A percentile compares a stretch with the other conserved stretches of the same genome.
Conservation (phyloP, 2,888 invertebrate genomes). For the Mantis religiosa region DNA sequence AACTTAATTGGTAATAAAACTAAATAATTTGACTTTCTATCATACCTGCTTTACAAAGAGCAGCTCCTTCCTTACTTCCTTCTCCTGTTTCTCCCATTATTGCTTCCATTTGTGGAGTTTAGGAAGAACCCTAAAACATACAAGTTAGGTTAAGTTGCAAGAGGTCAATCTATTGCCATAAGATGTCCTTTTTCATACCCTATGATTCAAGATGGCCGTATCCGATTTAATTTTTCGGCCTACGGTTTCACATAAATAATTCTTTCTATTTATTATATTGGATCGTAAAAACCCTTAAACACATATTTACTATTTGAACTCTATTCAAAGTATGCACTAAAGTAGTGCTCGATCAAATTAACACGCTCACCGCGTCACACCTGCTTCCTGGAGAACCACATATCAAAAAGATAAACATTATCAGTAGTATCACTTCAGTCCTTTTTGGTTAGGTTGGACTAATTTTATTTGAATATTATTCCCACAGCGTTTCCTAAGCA, state of each 20-base stretch:
- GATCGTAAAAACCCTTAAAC: neutral
- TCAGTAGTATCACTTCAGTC: neutral
- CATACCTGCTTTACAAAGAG: conserved; percentile 6
- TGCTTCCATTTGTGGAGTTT: conserved; percentile 28
- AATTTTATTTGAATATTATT: neutral
- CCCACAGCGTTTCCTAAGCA: neutral
- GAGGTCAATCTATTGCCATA: neutral
- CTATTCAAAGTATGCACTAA: neutral
- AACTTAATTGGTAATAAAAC: neutral
- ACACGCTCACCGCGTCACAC: conserved; percentile 28
- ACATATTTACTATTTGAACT: neutral
- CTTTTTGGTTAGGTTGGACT: neutral
- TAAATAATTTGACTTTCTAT: neutral
- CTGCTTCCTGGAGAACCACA: conserved; percentile 18
- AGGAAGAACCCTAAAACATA: conserved; percentile 9
- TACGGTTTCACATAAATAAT: neutral
- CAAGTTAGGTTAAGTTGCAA: conserved; percentile 15
- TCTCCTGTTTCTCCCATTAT: conserved; percentile 30
- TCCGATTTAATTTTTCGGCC: neutral
- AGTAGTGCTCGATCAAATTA: neutral
- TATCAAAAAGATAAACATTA: neutral
- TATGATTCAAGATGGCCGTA: conserved; percentile 29
- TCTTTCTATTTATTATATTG: neutral
- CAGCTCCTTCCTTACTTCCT: conserved; percentile 26
- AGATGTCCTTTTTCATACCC: conserved; percentile 7